These are phyloP conservation scores for Dromococcyx pavoninus DNA, from an alignment of 2,797 vertebrate species.

Conservation along the genomic window DNA sequence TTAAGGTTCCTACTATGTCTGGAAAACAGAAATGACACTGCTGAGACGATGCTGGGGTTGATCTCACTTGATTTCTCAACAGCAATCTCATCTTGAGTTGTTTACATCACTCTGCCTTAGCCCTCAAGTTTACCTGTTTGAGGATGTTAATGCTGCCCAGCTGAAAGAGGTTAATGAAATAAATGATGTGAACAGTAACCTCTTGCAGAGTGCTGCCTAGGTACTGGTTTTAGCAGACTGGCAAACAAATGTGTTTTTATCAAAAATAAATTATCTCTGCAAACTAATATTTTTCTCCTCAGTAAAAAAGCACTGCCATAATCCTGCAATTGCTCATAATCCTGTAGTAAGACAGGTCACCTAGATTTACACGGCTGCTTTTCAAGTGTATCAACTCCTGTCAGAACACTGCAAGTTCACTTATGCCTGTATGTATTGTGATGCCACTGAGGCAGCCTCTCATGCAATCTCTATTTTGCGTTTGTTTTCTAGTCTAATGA, in stretches of 20 bases:
- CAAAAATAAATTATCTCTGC: background rate
- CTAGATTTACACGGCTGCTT: background rate
- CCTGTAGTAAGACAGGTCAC: background rate
- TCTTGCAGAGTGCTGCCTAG: background rate
- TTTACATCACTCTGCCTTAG: background rate
- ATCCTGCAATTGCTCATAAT: background rate
- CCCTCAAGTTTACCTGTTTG: conserved; percentile 1
- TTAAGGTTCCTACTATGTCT: background rate
- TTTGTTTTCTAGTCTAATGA: background rate
- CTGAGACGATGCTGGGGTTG: background rate
- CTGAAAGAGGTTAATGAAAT: background rate
- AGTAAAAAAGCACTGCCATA: background rate
- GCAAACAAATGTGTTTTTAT: background rate
- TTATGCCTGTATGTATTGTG: rapidly evolving
- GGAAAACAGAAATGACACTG: background rate
- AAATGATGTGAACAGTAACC: background rate
- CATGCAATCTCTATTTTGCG: background rate
- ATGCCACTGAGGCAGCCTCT: background rate
- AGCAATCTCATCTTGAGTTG: background rate
- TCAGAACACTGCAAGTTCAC: background rate
- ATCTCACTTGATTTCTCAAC: conserved; percentile 23
- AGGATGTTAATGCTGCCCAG: background rate
- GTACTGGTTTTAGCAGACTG: background rate
- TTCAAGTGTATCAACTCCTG: background rate
- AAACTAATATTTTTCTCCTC: background rate